Conservation (phyloP, 1,140 invertebrate genomes). For the Theocolax elegans region DNA sequence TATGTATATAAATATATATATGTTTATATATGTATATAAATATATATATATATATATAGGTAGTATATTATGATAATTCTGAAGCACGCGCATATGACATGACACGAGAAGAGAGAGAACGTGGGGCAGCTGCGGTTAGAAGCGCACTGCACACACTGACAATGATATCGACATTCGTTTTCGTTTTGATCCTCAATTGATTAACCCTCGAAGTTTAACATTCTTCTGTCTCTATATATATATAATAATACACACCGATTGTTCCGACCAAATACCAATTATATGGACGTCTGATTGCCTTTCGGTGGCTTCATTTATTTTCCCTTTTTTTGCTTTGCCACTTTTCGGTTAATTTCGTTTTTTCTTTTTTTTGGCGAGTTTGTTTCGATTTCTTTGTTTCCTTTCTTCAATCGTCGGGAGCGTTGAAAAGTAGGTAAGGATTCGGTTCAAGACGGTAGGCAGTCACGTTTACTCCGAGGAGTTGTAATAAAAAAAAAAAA, state of each 20-base stretch:
- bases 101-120: constrained; percentile 43
- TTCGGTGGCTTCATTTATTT: not conserved
- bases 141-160: constrained; percentile 67
- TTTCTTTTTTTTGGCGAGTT: constrained; percentile 39
- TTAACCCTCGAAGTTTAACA: too few species aligned
- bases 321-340: constrained; percentile 6
- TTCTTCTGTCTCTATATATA: too few species aligned
- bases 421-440: not conserved
- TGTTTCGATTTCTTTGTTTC: constrained; percentile 10
- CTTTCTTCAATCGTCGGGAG: constrained; percentile 8
- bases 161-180: constrained; percentile 56
- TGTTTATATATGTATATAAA: not conserved
- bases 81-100: constrained; percentile 33
- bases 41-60: constrained; percentile 7
- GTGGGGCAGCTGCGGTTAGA: constrained; percentile 55
- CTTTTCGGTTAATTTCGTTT: constrained; percentile 9
- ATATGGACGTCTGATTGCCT: not conserved
- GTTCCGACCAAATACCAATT: constrained; percentile 14
- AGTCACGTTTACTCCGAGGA: not conserved
- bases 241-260: too few species aligned
- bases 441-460: not conserved
- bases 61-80: constrained; percentile 27
- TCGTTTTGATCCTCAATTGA: constrained; percentile 44
- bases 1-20: not conserved
- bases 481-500: too few species aligned